Evolutionary conservation across 2,888 invertebrate genomes (phyloP), one percentile per base, ranked within the genome.

Genomic region (Helicoverpa assulta): DNA sequence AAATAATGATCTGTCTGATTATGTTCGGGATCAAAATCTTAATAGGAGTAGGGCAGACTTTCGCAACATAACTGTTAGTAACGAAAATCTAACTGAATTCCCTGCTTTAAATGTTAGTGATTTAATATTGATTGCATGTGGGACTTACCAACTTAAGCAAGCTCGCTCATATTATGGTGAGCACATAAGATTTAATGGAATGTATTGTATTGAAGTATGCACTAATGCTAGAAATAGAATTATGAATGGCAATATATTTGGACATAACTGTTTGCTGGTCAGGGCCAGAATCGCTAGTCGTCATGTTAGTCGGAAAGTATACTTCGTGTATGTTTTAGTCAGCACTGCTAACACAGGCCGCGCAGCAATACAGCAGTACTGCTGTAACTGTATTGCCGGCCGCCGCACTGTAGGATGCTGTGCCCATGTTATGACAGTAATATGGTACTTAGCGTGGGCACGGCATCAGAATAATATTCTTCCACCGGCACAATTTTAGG

Each of bases 371-470:
- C 26, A 55, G 62, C 62, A 63, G 43, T 54, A 63, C 3, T 63
- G 54, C 29, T 62, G 54, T 43, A 62, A 63, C 54, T 63, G 62
- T 10, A 56, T 64, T 33, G 37, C 37, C 7, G 60, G 60, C 50
- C 52, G 66, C 16, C 66, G 66, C 52, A 65, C 51, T 58, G 66
- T 55, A 7, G 26, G 59, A 16, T 67, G n/a, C 60, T 63, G 62
- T 54, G 62, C 62, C 40, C 62, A 54, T 5, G 43, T 43, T 26
- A 62, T 62, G 62, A 54, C 47, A 3, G 63, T 64, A 29, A 47
- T 26, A 57, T 69, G 58, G 64, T 69, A 64, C 8, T 57, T 64
- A 26, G 57, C 54, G 14, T 67, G 60, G 54, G 51, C 50, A 54
- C 54, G 66, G 51, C 50, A 55, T 50, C 50, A 60, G 18, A 40